Evolutionary conservation across 2,113 vertebrate genomes (phyloP).

Genomic region (Leptocoma aspasia): DNA sequence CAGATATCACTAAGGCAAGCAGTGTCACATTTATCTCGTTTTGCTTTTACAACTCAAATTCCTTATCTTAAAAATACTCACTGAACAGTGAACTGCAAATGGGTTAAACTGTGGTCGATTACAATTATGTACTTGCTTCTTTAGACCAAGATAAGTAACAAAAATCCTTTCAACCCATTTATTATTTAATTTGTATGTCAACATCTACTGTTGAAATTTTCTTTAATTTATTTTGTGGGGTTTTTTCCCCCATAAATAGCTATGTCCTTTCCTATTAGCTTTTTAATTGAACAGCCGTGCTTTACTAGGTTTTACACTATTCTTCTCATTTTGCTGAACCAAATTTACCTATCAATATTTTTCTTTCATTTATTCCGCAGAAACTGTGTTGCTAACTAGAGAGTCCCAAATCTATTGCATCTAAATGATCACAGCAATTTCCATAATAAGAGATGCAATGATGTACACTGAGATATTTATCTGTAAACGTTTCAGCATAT

Average conservation of each 20-base stretch:
- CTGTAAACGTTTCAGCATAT: background rate
- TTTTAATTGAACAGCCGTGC: background rate
- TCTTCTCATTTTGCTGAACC: background rate
- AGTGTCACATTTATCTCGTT: background rate
- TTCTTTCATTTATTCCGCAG: background rate
- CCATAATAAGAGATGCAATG: background rate
- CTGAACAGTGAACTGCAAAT: slow-evolving; percentile 31
- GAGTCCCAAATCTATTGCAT: background rate
- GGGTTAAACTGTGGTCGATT: slow-evolving; percentile 49
- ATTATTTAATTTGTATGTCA: slow-evolving; percentile 55
- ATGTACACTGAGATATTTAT: slow-evolving; percentile 18
- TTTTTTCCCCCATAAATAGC: background rate
- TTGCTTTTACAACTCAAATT: slow-evolving; percentile 6
- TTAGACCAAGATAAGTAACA: slow-evolving; percentile 13
- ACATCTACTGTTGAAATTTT: background rate
- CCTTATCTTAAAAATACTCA: background rate
- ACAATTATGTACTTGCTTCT: slow-evolving; percentile 37
- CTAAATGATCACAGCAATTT: slow-evolving; percentile 16
- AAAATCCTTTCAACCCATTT: slow-evolving; percentile 16
- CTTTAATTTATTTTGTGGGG: background rate
- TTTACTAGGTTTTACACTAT: background rate
- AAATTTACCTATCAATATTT: background rate
- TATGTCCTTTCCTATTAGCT: background rate
- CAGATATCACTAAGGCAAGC: slow-evolving; percentile 12
- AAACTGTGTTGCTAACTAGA: background rate